Conservation (phyloP, 1,140 invertebrate species). For the Cryptotermes secundus region DNA sequence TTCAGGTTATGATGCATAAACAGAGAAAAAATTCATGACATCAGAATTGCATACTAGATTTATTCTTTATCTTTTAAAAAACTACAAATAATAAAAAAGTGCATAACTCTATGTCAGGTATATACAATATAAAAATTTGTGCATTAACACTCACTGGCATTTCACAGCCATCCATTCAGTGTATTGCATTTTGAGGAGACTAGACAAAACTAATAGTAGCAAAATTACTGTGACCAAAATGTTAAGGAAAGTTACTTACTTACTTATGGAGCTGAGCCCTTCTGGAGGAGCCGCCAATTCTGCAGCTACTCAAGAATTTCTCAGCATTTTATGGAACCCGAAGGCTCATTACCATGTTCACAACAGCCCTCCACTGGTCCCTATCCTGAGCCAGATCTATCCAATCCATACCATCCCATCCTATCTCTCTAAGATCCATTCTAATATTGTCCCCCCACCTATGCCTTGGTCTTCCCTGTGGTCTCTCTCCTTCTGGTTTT, state of each 20-base stretch:
- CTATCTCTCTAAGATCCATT: no score
- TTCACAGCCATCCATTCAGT: background rate
- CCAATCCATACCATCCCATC: no score
- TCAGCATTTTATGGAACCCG: no score
- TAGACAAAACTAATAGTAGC: background rate
- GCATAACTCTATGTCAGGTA: background rate
- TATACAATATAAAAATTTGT: background rate
- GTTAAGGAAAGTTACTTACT: background rate
- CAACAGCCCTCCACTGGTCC: no score
- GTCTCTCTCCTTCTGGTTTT: no score
- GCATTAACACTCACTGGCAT: background rate
- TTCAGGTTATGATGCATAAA: background rate
- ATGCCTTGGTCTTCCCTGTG: no score
- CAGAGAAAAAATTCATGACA: background rate
- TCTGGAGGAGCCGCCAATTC: no score
- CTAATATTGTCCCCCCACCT: no score
- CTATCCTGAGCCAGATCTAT: no score
- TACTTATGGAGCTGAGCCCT: no score
- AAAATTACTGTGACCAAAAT: background rate
- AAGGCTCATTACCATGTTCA: no score
- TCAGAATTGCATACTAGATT: background rate
- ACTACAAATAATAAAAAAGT: slow-evolving; percentile 7
- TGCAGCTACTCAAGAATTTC: no score
- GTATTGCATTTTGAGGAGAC: background rate
- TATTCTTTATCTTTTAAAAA: background rate